phyloP scores from a whole-genome alignment of 1,140 invertebrate genomes.

The Pissodes strobi region DNA sequence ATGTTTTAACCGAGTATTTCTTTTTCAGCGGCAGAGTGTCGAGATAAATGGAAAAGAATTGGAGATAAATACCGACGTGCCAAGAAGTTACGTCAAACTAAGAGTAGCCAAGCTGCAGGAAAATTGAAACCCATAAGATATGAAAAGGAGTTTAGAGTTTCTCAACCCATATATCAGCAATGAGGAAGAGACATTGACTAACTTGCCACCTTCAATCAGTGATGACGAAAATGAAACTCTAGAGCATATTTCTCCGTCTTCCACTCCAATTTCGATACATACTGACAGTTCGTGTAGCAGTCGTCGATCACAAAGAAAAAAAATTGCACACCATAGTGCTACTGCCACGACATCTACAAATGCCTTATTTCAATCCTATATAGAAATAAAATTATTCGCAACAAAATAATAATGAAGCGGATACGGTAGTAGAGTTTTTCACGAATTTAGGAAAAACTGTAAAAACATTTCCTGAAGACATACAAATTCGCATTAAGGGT shows the following conservation, averaged over 20 bases:
- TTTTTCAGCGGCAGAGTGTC: too few species aligned
- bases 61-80: too few species aligned
- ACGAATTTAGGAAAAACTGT: neutral
- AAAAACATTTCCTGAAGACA: neutral
- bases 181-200: neutral
- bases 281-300: neutral
- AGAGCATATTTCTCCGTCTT: neutral
- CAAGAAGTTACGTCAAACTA: too few species aligned
- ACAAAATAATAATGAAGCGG: neutral
- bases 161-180: neutral
- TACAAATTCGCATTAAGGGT: too few species aligned
- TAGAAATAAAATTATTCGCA: neutral
- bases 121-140: too few species aligned
- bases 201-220: neutral
- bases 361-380: neutral
- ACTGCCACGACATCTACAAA: neutral
- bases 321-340: too few species aligned
- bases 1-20: too few species aligned
- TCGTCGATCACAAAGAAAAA: neutral
- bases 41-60: too few species aligned
- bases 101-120: too few species aligned
- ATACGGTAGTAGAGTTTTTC: neutral
- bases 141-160: too few species aligned
- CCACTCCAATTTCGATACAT: neutral
- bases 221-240: neutral